A percentile compares a stretch with the other conserved stretches of the same genome.
phyloP scores from a whole-genome alignment of 2,113 vertebrate species.

The Lycaon pictus region DNA sequence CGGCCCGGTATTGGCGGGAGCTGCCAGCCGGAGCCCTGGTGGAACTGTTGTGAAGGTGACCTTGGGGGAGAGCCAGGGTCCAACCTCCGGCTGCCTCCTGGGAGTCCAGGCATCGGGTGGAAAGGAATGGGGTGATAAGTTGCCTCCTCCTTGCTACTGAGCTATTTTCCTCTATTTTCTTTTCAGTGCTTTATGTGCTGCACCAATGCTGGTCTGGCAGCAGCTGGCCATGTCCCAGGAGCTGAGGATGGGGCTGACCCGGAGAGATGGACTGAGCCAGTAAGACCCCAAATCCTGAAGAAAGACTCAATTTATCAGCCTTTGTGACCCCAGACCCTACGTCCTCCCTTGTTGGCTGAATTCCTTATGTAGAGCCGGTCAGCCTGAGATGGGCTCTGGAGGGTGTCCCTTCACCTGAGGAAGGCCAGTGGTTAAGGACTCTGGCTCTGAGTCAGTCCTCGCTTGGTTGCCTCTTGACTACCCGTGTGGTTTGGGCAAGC shows the following conservation, averaged over 20 bases:
- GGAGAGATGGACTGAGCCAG: neutral
- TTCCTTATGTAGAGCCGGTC: neutral
- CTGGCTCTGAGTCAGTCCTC: neutral
- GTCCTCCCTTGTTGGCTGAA: neutral
- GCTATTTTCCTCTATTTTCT: slow-evolving; percentile 33
- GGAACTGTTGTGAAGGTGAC: slow-evolving; percentile 91
- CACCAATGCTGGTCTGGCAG: neutral
- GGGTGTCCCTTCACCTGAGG: neutral
- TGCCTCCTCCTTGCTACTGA: neutral
- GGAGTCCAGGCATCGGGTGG: slow-evolving; percentile 48
- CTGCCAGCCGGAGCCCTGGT: slow-evolving; percentile 88
- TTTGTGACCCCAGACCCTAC: neutral
- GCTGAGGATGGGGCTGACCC: neutral
- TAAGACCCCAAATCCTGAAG: neutral
- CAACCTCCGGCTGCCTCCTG: slow-evolving; percentile 62
- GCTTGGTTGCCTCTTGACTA: slow-evolving; percentile 57
- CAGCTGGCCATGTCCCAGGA: neutral
- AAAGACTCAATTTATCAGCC: neutral
- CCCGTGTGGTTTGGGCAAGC: slow-evolving; percentile 72
- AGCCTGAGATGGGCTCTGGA: neutral
- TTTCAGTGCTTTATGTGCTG: neutral
- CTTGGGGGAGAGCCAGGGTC: slow-evolving; percentile 81
- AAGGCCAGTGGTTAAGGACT: slow-evolving; percentile 11
- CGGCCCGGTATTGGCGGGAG: slow-evolving; percentile 86
- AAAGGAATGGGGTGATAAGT: neutral